Evolutionary conservation across 2,888 invertebrate species (phyloP).

Genomic region (Phymatocera aterrima): DNA sequence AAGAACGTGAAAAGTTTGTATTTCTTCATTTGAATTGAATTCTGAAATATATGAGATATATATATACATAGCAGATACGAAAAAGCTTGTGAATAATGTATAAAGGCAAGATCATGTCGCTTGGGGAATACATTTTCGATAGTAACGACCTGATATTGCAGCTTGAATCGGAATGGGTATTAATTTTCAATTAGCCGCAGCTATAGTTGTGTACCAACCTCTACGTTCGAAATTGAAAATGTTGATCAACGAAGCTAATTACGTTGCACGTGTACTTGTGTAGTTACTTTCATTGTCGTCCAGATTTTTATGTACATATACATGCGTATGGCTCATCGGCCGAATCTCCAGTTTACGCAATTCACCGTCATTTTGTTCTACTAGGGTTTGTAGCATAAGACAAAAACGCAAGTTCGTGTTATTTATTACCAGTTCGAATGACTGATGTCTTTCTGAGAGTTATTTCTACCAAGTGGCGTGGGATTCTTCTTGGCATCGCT

Average conservation of each 20-base stretch:
- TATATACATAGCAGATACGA: neutral
- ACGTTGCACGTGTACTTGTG: neutral
- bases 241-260: constrained; percentile 2
- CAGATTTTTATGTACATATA: neutral
- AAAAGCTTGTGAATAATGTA: constrained; percentile 9
- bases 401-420: neutral
- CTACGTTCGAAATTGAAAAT: constrained; percentile 2
- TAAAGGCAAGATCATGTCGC: neutral
- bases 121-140: neutral
- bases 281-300: neutral
- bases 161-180: constrained; percentile 14
- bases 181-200: constrained; percentile 20
- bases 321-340: neutral
- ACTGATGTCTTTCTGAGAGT: neutral
- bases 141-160: constrained; percentile 20
- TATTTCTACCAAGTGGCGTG: neutral
- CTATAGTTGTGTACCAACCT: too few relatives aligned
- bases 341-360: neutral
- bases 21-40: constrained; percentile 2
- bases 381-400: neutral
- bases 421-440: neutral
- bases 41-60: neutral
- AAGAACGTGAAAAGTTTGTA: neutral
- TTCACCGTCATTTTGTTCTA: neutral
- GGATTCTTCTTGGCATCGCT: neutral